Evolutionary conservation across 1,140 invertebrate genomes (phyloP).

Genomic region (Conopomorpha cramerella): DNA sequence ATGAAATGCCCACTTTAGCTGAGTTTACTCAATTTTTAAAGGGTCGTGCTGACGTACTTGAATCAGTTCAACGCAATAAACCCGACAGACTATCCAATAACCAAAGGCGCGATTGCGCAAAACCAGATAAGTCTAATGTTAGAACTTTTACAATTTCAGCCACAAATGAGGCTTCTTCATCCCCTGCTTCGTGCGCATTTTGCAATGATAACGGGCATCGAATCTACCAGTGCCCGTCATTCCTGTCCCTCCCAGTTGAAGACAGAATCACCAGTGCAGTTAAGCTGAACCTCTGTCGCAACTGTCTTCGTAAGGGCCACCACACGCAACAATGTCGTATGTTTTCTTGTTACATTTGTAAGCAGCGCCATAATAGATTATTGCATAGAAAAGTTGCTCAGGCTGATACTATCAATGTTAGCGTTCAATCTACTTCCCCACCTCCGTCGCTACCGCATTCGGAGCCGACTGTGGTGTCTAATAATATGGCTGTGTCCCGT

Average conservation of each 20-base stretch:
- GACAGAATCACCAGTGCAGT: not conserved
- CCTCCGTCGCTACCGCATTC: not conserved
- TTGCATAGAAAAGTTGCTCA: not conserved
- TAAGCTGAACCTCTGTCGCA: not conserved
- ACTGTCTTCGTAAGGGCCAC: not conserved
- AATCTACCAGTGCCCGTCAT: not conserved
- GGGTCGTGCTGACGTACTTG: constrained; percentile 10
- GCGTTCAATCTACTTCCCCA: too few relatives aligned
- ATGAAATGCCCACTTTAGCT: too few relatives aligned
- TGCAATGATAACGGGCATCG: not conserved
- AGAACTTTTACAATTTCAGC: not conserved
- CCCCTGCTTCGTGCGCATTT: not conserved
- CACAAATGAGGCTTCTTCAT: not conserved
- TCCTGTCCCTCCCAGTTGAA: not conserved
- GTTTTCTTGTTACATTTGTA: not conserved
- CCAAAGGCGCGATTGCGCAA: not conserved
- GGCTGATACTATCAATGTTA: not conserved
- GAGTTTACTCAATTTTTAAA: too few relatives aligned
- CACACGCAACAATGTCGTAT: not conserved
- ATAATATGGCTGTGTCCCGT: not conserved
- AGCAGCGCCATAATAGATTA: not conserved
- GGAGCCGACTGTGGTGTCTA: not conserved
- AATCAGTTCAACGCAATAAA: constrained; percentile 5
- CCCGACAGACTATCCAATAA: constrained; percentile 4
- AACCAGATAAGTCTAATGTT: not conserved